Evolutionary conservation across 2,888 invertebrate genomes (phyloP), one percentile per base, ranked within the genome.

Genomic region (Brenthis ino): DNA sequence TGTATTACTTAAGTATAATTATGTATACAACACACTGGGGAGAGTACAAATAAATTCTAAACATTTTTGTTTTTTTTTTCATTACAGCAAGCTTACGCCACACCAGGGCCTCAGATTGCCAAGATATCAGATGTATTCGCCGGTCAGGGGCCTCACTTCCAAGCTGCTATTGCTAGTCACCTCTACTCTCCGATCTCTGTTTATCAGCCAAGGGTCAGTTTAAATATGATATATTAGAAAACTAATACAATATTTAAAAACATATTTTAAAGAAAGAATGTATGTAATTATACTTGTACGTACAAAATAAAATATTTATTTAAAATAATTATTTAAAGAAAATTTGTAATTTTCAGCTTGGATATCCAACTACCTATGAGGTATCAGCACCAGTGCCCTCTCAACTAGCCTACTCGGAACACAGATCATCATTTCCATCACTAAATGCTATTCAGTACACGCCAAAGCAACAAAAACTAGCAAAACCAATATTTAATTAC

Each of bases 51-150:
- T 24, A 6, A n/a, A 51, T 50, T 16, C 28, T 47, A 28, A n/a
- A 47, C 13, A n/a, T 4, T 12, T 54, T 8, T n/a, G 33, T 33
- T 48, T n/a, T 37, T 13, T 13, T 58, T 48, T 3, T 54, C 3
- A 37, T 68, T 75, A 64, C 72, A 71, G 84, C 81, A 83, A 76
- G 72, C 79, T 58, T 85, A 83, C 77, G 77, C 80, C n/a, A 77
- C 83, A 6, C 81, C 84, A 1, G 71, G 72, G 60, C 82, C 87
- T 1, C 85, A 82, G 55, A 75, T 87, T 50, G 72, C 84, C 33
- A 92, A 92, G 77, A 86, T 93, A 63, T 91, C 92, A 0, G 92
- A 93, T 72, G 80, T 91, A 74, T 82, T 92, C 76, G 81, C 83
- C 6, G 86, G 84, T 13, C 88, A 88, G 37, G 87, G 84, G 0